Evolutionary conservation across 1,140 invertebrate species (phyloP).

Genomic region (Pseudomyrmex cubaensis): DNA sequence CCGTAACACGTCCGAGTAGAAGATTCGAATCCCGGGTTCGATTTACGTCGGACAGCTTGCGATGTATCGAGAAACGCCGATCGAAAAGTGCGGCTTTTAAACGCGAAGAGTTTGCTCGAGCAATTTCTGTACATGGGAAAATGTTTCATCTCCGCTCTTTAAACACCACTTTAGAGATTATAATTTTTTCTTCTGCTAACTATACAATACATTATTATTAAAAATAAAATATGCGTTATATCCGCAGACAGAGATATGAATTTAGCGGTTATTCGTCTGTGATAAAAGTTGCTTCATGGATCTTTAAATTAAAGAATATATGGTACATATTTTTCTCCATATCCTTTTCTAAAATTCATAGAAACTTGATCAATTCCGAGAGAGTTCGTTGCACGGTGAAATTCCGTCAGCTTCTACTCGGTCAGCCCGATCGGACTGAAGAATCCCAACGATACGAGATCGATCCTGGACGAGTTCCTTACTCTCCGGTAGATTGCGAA

Average conservation of each 20-base stretch:
- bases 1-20: not conserved
- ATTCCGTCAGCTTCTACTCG: not conserved
- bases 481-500: conserved; percentile 26
- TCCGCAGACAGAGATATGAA: not conserved
- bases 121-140: not conserved
- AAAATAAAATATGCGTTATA: not conserved
- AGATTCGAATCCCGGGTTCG: not conserved
- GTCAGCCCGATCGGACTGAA: not conserved
- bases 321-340: not conserved
- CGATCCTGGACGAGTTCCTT: conserved; percentile 42
- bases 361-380: not conserved
- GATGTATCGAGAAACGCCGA: conserved; percentile 20
- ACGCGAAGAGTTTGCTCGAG: conserved; percentile 9
- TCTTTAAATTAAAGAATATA: too few relatives aligned
- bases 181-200: too few relatives aligned
- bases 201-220: too few relatives aligned
- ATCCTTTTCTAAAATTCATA: not conserved
- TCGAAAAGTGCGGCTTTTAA: conserved; percentile 51
- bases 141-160: too few relatives aligned
- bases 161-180: too few relatives aligned
- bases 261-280: not conserved
- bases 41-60: not conserved
- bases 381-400: conserved; percentile 9
- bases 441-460: conserved; percentile 38
- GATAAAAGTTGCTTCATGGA: not conserved